phyloP scores from a whole-genome alignment of 2,888 invertebrate species.

The Magallana nippona region DNA sequence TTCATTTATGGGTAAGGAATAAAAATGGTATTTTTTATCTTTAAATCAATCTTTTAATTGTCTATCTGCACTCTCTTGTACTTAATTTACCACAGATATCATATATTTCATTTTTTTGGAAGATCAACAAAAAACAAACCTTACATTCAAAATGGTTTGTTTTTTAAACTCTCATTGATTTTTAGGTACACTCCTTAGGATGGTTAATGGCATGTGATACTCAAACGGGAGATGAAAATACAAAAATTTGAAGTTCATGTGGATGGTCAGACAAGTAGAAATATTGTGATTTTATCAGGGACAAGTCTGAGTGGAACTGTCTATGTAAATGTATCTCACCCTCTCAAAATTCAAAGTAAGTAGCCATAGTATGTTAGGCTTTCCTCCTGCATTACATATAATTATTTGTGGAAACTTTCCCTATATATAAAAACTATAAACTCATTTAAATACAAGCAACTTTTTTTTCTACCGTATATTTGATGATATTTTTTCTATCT shows the following conservation, averaged over 20 bases:
- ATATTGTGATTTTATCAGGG: neutral
- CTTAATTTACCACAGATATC: too few species aligned
- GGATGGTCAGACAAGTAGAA: constrained; percentile 22
- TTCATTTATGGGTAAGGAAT: too few species aligned
- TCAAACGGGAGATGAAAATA: constrained; percentile 19
- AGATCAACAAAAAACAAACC: too few species aligned
- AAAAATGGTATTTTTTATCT: too few species aligned
- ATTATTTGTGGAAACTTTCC: neutral
- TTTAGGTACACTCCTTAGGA: neutral
- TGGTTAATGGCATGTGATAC: neutral
- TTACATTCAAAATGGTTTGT: too few species aligned
- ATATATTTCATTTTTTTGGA: too few species aligned
- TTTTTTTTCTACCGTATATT: neutral
- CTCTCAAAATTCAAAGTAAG: constrained; percentile 25
- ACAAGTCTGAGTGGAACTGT: constrained; percentile 13
- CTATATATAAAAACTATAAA: too few species aligned
- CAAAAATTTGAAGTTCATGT: constrained; percentile 24
- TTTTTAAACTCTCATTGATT: too few species aligned
- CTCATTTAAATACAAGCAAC: too few species aligned
- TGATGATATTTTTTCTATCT: neutral
- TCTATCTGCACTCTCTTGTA: too few species aligned
- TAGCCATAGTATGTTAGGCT: neutral
- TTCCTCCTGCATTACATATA: neutral
- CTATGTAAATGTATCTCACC: neutral
- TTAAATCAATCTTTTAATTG: too few species aligned